Conservation (phyloP, 2,888 invertebrate species). For the Hirtodrosophila duncani region DNA sequence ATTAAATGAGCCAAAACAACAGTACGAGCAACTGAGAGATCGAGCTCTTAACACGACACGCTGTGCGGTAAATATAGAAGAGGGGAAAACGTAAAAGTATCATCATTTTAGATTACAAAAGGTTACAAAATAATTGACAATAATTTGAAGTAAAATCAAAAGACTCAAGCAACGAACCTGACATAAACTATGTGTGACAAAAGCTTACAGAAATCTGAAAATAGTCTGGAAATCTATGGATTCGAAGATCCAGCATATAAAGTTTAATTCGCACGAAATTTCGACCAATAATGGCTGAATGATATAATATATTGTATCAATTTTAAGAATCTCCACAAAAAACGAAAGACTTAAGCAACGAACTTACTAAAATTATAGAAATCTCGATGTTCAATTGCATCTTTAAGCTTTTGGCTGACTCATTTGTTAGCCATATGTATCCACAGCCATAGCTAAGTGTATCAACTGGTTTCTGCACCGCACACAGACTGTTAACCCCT, state of each 20-base stretch:
- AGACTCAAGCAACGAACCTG: slow-evolving; percentile 30
- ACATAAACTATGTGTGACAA: no score
- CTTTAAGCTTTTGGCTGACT: slow-evolving; percentile 1
- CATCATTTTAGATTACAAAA: no score
- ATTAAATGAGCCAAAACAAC: slow-evolving; percentile 47
- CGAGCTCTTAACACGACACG: no score
- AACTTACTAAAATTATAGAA: slow-evolving; percentile 3
- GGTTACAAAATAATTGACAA: no score
- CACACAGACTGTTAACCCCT: slow-evolving; percentile 64
- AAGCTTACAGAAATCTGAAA: no score
- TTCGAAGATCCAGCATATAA: no score
- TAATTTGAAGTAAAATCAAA: no score
- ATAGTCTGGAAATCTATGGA: no score
- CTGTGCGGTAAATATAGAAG: no score
- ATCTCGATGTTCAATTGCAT: slow-evolving; percentile 1
- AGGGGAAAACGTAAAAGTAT: no score
- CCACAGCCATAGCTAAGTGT: slow-evolving; percentile 5
- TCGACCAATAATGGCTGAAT: no score
- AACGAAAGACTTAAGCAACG: slow-evolving; percentile 11
- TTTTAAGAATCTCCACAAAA: background rate
- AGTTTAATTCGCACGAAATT: no score
- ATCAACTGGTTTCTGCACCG: slow-evolving; percentile 42
- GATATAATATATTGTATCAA: background rate
- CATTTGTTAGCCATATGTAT: slow-evolving; percentile 1
- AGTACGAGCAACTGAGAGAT: slow-evolving; percentile 16